Conservation (phyloP, 2,888 invertebrate genomes). For the Xanthia icteritia region DNA sequence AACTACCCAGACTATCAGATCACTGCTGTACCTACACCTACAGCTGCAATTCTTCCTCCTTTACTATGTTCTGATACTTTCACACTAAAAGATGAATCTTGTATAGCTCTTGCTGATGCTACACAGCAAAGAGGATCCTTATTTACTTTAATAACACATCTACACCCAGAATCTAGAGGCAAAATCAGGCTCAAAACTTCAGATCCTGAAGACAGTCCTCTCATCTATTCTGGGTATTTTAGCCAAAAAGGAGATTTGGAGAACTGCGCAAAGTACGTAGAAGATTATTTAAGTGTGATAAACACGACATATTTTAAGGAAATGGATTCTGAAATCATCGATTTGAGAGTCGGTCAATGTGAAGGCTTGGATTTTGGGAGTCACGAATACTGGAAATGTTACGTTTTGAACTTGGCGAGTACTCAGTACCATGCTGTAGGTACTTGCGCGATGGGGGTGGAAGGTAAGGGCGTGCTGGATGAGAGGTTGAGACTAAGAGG, state of each 20-base stretch:
- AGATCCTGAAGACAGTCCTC: constrained; percentile 72
- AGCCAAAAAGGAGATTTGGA: constrained; percentile 70
- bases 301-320: constrained; percentile 72
- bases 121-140: constrained; percentile 60
- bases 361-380: constrained; percentile 62
- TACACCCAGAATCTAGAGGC: constrained; percentile 78
- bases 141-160: constrained; percentile 65
- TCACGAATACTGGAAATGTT: constrained; percentile 77
- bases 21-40: constrained; percentile 67
- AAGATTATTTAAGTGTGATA: constrained; percentile 69
- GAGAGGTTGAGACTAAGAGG: constrained; percentile 85
- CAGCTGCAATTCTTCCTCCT: constrained; percentile 65
- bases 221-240: constrained; percentile 70
- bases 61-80: constrained; percentile 70
- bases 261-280: constrained; percentile 64
- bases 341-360: constrained; percentile 69
- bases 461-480: constrained; percentile 75
- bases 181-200: constrained; percentile 67
- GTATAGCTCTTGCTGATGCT: constrained; percentile 65
- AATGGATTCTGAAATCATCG: constrained; percentile 65
- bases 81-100: constrained; percentile 68
- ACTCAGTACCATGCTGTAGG: constrained; percentile 90
- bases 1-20: constrained; percentile 78
- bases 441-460: constrained; percentile 79
- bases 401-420: constrained; percentile 80